These are phyloP conservation scores for Sebastes dallii DNA, from an alignment of 2,797 vertebrate species.

Conservation along the genomic window DNA sequence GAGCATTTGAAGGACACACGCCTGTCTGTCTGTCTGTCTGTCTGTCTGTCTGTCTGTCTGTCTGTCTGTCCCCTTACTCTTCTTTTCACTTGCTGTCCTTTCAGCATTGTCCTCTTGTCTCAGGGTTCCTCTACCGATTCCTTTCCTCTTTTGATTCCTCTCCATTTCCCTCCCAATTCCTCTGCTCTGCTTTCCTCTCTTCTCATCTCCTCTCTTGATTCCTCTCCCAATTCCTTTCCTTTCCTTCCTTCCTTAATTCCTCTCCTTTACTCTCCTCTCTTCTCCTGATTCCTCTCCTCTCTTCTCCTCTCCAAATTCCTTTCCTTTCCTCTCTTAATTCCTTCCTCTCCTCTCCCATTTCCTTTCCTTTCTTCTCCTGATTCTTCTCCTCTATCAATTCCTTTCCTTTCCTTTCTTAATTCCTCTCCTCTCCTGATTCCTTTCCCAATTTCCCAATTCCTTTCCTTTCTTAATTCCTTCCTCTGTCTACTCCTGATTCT, in stretches of 20 bases:
- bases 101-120: background rate
- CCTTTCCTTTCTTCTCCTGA: background rate
- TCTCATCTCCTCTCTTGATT: background rate
- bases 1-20: constrained; percentile 60
- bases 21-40: background rate
- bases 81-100: background rate
- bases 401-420: background rate
- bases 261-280: background rate
- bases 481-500: no score
- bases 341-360: background rate
- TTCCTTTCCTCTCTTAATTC: background rate
- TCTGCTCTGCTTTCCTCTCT: background rate
- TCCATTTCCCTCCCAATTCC: background rate
- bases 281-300: background rate
- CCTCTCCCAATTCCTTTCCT: no score
- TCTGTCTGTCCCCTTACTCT: background rate
- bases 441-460: background rate
- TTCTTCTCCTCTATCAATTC: background rate
- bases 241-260: background rate
- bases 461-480: background rate
- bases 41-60: no score
- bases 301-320: background rate
- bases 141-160: background rate
- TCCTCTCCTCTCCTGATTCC: background rate
- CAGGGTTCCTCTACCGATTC: background rate